Evolutionary conservation across 1,140 invertebrate species (phyloP), one percentile per base, ranked within the genome.

Genomic region (Tetramorium simillimum): DNA sequence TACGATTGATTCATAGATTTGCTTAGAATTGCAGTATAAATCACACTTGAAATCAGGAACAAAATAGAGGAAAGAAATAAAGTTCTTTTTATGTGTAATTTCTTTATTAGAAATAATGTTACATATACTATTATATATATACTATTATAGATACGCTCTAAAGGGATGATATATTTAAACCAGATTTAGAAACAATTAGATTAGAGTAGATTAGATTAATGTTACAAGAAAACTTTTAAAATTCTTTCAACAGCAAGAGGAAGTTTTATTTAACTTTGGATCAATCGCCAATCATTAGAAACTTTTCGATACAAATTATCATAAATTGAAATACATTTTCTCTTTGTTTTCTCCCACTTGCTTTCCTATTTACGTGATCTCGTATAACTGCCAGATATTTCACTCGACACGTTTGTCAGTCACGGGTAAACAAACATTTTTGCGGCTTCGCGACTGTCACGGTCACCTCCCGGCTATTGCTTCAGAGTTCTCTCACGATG

Each of bases 321-420:
- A 75, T 14, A 58, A 75, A 40, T 0, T 7, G 18, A 43, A 40
- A 43, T 76, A 18, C 37, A 43, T 24, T 0, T 75, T 2, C n/a
- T 10, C 5, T 70, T 9, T 40, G n/a, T 21, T 62, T 18, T 77
- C n/a, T 43, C 18, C 24, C 16, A 28, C 60, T 43, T 28, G 10
- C n/a, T 46, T 63, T 46, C 10, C 18, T 63, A 77, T 63, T 63
- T 9, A 43, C 21, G 37, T 14, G 37, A 77, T 77, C 16, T 77
- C 75, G 56, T 77, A 63, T 46, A 63, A 21, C n/a, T 56, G n/a
- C 33, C n/a, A 63, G 21, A 77, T 58, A 77, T 63, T 77, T 43
- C n/a, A 24, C 21, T 73, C 24, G 18, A 53, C 28, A 12, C 24
- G 33, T 62, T 40, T 16, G 56, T 43, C 73, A 28, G 56, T 14